Evolutionary conservation across 2,797 vertebrate species (phyloP).

Genomic region (Eleutherodactylus coqui): DNA sequence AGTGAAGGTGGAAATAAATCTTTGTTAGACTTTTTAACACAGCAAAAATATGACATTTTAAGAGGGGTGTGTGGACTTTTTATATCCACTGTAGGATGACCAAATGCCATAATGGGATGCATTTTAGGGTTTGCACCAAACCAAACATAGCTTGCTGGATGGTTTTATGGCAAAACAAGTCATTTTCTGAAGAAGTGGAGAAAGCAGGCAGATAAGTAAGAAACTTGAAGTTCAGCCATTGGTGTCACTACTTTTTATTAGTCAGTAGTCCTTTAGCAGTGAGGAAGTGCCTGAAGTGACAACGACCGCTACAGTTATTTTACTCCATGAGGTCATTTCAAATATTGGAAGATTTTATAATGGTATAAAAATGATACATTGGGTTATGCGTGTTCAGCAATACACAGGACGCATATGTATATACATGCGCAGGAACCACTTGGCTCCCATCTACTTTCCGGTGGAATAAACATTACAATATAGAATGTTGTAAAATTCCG

Average conservation of each 20-base stretch:
- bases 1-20: no score
- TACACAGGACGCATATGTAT: not conserved
- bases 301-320: not conserved
- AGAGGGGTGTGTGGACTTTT: no score
- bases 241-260: not conserved
- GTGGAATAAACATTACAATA: not conserved
- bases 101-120: no score
- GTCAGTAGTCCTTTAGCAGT: no score
- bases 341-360: not conserved
- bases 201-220: no score
- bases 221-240: not conserved
- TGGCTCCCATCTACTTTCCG: no score
- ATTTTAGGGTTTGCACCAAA: no score
- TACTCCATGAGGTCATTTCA: not conserved
- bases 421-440: no score
- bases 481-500: not conserved
- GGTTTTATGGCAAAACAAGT: not conserved
- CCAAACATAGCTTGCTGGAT: not conserved
- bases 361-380: not conserved
- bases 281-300: not conserved
- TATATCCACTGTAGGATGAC: no score
- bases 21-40: no score
- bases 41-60: no score
- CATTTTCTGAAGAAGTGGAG: not conserved
- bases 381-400: not conserved